Base-by-base conservation (phyloP, 2,797 vertebrate genomes). In the Enteromius radiatus region DNA sequence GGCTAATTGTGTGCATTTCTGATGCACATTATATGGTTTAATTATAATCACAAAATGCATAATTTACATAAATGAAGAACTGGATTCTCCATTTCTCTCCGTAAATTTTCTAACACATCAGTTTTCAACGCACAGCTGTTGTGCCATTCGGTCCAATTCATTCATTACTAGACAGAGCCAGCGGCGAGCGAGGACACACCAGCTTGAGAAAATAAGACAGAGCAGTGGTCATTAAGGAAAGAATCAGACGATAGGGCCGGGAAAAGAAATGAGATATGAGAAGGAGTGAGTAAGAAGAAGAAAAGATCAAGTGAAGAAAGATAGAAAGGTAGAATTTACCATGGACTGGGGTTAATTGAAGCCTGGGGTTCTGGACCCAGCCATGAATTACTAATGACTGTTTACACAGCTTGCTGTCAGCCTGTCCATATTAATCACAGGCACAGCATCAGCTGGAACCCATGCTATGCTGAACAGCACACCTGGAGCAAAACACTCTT, bases 321-420 rank as follows among this genome's bases (percentile, higher is more conserved):
- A 64, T 6, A 67, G 69, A 49, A 43, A 84, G 69, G 23, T 65
- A 89, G 87, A 89, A 89, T 78, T 87, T 82, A 86, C 77, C 85
- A 78, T 89, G 84, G 84, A 65, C 76, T 82, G 79, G 90, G 92
- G 92, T 93, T 94, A 93, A 94, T 92, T 92, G 91, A 93, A 91
- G 91, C 89, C 88, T 17, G 78, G 84, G 89, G 90, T 90, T 86
- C 86, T 90, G 92, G 91, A 91, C 88, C 67, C 88, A 91, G 89
- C 90, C 91, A 91, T 92, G 90, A 94, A 93, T 94, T 90, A 92
- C 93, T 93, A 92, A 94, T 93, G 89, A 91, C 76, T 93, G 91
- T 93, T 93, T 93, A 92, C 91, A 92, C 93, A 92, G 90, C 89
- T 91, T 88, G 87, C 90, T 89, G 89, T 89, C 91, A 91, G 90